A percentile compares a stretch with the other conserved stretches of the same genome.
Evolutionary conservation across 2,797 vertebrate species (phyloP).

Genomic region (Pipistrellus nathusii): DNA sequence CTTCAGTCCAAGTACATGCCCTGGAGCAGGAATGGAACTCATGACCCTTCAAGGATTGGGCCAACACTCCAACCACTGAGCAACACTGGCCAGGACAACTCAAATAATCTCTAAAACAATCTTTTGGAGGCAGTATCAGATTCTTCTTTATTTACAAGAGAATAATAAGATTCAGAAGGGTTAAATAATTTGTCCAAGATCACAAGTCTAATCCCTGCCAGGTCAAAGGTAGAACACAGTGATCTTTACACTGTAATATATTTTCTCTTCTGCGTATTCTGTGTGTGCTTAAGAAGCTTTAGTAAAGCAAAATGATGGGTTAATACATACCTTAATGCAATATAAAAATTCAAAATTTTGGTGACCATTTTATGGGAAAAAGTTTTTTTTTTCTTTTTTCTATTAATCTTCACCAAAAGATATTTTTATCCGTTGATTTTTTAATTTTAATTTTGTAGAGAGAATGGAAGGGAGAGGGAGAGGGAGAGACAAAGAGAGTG

Average conservation of each 20-base stretch:
- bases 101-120: constrained; percentile 13
- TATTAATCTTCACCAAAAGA: too few relatives aligned
- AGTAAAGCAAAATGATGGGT: background rate
- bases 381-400: background rate
- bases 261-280: background rate
- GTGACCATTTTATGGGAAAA: background rate
- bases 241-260: background rate
- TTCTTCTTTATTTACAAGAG: background rate
- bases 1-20: too few relatives aligned
- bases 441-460: too few relatives aligned
- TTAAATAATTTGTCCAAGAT: background rate
- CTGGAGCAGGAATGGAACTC: too few relatives aligned
- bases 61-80: too few relatives aligned
- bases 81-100: too few relatives aligned
- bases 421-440: too few relatives aligned
- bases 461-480: too few relatives aligned
- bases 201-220: background rate
- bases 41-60: too few relatives aligned
- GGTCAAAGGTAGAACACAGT: constrained; percentile 40
- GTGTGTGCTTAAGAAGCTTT: background rate
- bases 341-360: background rate
- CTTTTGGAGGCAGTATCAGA: background rate
- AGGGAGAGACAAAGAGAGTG: too few relatives aligned
- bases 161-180: background rate
- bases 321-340: background rate